A percentile compares a stretch with the other conserved stretches of the same genome.
Evolutionary conservation across 2,888 invertebrate genomes (phyloP).

Genomic region (Ichneumoninae sp.): DNA sequence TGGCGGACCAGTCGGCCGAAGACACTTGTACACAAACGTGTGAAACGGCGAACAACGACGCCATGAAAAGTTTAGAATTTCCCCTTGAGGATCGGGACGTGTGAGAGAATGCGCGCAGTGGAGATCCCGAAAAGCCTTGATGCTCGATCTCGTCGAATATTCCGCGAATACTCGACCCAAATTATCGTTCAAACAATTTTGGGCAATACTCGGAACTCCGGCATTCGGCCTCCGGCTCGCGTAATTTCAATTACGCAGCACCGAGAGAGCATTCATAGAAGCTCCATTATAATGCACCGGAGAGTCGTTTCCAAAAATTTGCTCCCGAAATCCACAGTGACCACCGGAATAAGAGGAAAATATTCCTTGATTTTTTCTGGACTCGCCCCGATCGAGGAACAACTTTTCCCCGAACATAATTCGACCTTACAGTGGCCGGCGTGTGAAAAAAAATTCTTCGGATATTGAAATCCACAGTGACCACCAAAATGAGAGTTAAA

Average conservation of each 20-base stretch:
- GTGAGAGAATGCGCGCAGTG: background rate
- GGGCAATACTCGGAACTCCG: background rate
- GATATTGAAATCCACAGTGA: too few relatives aligned
- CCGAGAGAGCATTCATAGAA: background rate
- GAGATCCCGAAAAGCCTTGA: background rate
- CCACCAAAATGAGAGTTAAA: too few relatives aligned
- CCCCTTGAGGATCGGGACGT: background rate
- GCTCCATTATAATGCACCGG: background rate
- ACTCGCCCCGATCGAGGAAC: too few relatives aligned
- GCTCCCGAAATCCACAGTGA: too few relatives aligned
- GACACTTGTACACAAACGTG: background rate
- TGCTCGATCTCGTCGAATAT: background rate
- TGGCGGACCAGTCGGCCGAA: background rate
- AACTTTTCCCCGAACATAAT: too few relatives aligned
- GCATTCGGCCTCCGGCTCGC: background rate
- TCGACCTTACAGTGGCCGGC: too few relatives aligned
- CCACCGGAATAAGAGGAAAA: too few relatives aligned
- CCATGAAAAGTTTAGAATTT: background rate
- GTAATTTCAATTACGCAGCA: background rate
- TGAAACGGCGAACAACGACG: background rate
- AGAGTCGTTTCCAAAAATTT: background rate
- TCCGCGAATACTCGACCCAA: background rate
- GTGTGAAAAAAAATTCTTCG: too few relatives aligned
- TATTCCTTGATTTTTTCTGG: too few relatives aligned
- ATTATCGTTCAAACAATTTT: conserved; percentile 2